A percentile compares a stretch with the other conserved stretches of the same genome.
These are phyloP conservation scores for Numida meleagris DNA, from an alignment of 2,113 vertebrate species.

Conservation along the genomic window DNA sequence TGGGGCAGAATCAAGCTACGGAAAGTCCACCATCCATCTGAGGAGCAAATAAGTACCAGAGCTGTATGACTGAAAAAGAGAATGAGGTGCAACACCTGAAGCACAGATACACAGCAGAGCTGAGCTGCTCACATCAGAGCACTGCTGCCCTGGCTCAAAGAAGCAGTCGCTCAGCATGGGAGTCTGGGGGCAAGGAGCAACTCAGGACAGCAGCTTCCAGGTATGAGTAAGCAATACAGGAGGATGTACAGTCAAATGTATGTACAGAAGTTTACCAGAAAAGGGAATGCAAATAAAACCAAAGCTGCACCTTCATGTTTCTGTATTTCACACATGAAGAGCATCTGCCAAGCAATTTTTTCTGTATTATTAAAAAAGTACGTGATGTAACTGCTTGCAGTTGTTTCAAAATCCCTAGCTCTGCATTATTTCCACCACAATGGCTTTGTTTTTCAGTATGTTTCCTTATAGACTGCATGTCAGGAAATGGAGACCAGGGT, in stretches of 20 bases:
- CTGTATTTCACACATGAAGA: not conserved
- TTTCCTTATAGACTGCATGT: accelerated
- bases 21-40: not conserved
- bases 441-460: not conserved
- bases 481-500: not conserved
- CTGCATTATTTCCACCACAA: not conserved
- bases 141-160: too few species aligned
- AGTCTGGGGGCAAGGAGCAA: not conserved
- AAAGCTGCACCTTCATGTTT: not conserved
- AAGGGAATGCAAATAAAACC: not conserved
- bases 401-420: not conserved
- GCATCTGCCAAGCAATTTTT: not conserved
- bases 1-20: not conserved
- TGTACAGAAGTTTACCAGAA: not conserved
- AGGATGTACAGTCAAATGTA: not conserved
- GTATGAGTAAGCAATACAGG: not conserved
- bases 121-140: not conserved
- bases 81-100: not conserved
- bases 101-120: accelerated
- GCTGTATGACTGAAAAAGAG: not conserved
- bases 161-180: not conserved
- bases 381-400: not conserved
- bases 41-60: not conserved
- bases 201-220: not conserved
- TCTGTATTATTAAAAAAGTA: not conserved